Evolutionary conservation across 1,140 invertebrate species (phyloP).

Genomic region (Aethina tumida): DNA sequence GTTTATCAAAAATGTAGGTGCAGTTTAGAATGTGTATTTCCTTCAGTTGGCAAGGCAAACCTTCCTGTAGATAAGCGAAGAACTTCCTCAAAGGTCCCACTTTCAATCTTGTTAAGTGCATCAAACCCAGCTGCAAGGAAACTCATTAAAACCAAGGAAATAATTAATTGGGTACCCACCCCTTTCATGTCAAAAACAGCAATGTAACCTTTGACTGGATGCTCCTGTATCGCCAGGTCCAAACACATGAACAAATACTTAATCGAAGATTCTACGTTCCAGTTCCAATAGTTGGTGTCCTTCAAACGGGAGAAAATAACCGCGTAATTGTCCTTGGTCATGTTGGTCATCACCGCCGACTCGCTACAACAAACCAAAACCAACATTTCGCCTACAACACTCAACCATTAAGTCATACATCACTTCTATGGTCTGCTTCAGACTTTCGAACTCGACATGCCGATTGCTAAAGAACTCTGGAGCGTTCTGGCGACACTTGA

Average conservation of each 20-base stretch:
- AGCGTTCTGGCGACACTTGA: slow-evolving; percentile 40
- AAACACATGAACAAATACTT: slow-evolving; percentile 50
- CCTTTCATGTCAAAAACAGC: slow-evolving; percentile 55
- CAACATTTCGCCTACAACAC: not conserved
- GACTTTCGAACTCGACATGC: slow-evolving; percentile 26
- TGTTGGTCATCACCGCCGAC: slow-evolving; percentile 39
- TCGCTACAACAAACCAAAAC: slow-evolving; percentile 14
- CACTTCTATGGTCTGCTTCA: slow-evolving; percentile 19
- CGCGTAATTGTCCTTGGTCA: slow-evolving; percentile 47
- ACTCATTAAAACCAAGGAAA: not conserved
- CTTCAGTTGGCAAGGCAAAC: slow-evolving; percentile 46
- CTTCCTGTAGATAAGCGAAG: slow-evolving; percentile 41
- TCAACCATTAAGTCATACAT: slow-evolving; percentile 22
- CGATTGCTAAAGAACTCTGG: slow-evolving; percentile 49
- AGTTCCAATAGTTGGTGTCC: slow-evolving; percentile 46
- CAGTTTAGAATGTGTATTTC: slow-evolving; percentile 52
- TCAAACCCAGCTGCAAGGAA: slow-evolving; percentile 29
- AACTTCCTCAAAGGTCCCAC: slow-evolving; percentile 33
- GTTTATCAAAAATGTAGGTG: slow-evolving; percentile 50
- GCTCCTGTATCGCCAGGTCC: slow-evolving; percentile 32
- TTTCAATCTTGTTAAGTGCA: slow-evolving; percentile 44
- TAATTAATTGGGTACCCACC: slow-evolving; percentile 20
- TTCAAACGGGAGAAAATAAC: slow-evolving; percentile 50
- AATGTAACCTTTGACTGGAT: slow-evolving; percentile 38
- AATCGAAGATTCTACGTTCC: slow-evolving; percentile 45